phyloP scores from a whole-genome alignment of 2,888 invertebrate species.

The Cheilosia grossa region DNA sequence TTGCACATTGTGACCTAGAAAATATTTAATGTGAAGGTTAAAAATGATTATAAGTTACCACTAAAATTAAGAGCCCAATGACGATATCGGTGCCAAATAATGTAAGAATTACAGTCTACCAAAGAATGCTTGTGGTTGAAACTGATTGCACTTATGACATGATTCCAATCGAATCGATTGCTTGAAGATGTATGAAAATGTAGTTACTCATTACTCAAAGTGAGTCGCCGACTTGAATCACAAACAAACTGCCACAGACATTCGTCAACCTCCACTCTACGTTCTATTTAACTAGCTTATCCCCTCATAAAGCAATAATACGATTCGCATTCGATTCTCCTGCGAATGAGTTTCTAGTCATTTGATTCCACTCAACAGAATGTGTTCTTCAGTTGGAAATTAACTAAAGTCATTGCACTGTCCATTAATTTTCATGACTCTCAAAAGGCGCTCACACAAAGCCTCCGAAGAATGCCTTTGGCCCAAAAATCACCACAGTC shows the following conservation, averaged over 20 bases:
- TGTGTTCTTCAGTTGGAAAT: background rate
- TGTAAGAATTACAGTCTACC: no score
- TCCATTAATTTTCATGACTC: conserved; percentile 20
- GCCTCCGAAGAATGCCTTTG: background rate
- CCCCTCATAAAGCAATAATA: background rate
- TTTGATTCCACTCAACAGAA: background rate
- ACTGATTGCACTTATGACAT: no score
- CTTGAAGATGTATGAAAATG: no score
- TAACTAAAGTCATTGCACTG: conserved; percentile 4
- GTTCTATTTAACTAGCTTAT: background rate
- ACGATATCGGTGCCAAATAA: no score
- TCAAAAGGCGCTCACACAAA: background rate
- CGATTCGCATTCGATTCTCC: background rate
- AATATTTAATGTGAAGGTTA: no score
- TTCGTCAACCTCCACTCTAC: background rate
- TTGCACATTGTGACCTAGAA: no score
- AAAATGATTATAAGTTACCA: no score
- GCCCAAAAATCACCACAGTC: conserved; percentile 2
- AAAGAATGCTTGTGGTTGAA: no score
- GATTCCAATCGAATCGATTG: no score
- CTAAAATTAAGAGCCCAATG: no score
- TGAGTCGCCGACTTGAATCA: background rate
- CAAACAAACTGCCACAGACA: background rate
- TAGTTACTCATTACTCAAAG: no score
- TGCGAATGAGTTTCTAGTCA: background rate